Percentiles rank a stretch among this genome's conserved stretches.
Conservation (phyloP, 92 coral and sea anemone genomes). For the Micromussa lordhowensis region DNA sequence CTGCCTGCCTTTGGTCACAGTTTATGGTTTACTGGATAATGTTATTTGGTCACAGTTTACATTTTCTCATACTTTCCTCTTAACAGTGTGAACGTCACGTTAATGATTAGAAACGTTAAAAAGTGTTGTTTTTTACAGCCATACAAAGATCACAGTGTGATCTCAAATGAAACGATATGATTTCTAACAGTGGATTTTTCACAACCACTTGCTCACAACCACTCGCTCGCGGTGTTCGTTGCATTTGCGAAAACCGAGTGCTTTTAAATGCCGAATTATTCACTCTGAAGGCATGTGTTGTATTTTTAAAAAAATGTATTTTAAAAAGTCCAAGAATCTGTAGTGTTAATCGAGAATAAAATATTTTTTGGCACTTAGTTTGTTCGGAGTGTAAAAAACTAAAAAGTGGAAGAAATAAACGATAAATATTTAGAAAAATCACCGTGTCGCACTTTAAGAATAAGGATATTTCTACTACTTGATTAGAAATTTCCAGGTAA, state of each 20-base stretch:
- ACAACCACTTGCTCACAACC: too few species aligned
- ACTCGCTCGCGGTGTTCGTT: background rate
- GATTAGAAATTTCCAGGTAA: background rate
- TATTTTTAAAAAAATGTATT: background rate
- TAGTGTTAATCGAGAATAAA: slow-evolving; percentile 3
- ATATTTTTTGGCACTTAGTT: background rate
- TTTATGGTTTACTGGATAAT: too few species aligned
- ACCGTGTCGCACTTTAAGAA: background rate
- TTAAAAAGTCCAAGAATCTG: background rate
- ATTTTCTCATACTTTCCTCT: too few species aligned
- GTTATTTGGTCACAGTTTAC: too few species aligned
- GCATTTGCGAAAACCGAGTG: background rate
- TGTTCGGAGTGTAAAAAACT: background rate
- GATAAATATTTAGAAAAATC: background rate
- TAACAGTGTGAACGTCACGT: too few species aligned
- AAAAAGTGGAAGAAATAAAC: background rate
- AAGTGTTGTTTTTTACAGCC: background rate
- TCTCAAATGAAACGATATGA: background rate
- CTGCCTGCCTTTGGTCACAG: background rate
- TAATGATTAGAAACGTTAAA: too few species aligned
- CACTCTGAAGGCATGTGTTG: background rate
- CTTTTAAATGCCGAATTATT: background rate
- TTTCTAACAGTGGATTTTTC: background rate
- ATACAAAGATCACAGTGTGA: background rate
- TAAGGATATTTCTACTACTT: too few species aligned